phyloP scores from a whole-genome alignment of 64 coral and sea anemone species.

The Acropora yongei region DNA sequence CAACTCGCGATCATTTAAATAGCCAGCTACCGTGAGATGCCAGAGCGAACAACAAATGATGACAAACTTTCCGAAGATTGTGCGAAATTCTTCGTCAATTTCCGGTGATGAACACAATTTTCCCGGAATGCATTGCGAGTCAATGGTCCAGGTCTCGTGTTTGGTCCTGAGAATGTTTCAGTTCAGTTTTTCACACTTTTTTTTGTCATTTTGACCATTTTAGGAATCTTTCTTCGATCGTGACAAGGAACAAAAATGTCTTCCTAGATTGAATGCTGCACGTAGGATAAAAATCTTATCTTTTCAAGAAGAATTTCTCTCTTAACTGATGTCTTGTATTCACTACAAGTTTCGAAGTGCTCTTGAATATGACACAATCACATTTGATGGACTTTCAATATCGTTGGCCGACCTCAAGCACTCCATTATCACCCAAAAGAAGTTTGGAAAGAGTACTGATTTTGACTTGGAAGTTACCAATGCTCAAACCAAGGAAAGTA shows the following conservation, averaged over 20 bases:
- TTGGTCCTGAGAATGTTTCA: not conserved
- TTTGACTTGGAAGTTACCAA: slow-evolving; percentile 99
- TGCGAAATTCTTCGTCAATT: not conserved
- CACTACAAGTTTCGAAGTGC: slow-evolving; percentile 99
- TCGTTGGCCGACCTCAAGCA: slow-evolving; percentile 95
- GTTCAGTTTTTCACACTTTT: not conserved
- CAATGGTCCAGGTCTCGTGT: not conserved
- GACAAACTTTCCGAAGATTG: not conserved
- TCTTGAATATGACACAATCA: slow-evolving; percentile 97
- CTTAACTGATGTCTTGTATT: slow-evolving; percentile 86
- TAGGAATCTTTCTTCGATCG: not conserved
- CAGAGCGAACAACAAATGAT: no score
- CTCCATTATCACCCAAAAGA: slow-evolving; percentile 97
- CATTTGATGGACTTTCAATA: slow-evolving; percentile 97
- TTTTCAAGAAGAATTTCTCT: not conserved
- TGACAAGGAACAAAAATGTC: not conserved
- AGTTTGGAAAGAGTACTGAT: slow-evolving; percentile 90
- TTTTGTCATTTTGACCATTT: not conserved
- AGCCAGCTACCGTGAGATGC: no score
- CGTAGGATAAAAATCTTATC: not conserved
- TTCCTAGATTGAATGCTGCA: not conserved
- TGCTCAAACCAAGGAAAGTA: slow-evolving; percentile 99
- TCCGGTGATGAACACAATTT: not conserved
- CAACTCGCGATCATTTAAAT: slow-evolving; percentile 16
- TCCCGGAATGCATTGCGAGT: not conserved